Conservation (phyloP, 2,888 invertebrate genomes). For the Quadriops clusia region DNA sequence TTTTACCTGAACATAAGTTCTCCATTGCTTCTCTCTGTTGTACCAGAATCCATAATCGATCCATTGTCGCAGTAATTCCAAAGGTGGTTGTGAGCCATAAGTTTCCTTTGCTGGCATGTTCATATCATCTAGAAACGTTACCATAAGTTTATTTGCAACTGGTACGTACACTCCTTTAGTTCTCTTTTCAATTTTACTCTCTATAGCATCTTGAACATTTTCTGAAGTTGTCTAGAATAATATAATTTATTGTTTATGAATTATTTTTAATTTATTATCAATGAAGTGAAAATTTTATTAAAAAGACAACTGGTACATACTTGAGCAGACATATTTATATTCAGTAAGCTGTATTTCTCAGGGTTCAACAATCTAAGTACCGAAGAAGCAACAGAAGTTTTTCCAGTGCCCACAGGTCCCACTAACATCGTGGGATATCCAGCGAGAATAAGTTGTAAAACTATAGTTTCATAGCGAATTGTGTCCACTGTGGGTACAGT, state of each 20-base stretch:
- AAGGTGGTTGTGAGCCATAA: constrained; percentile 80
- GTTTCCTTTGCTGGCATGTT: constrained; percentile 86
- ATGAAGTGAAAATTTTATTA: constrained; percentile 1
- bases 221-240: constrained; percentile 58
- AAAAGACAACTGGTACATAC: constrained; percentile 24
- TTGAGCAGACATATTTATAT: constrained; percentile 80
- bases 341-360: constrained; percentile 49
- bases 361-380: constrained; percentile 50
- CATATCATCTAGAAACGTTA: constrained; percentile 83
- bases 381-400: constrained; percentile 67
- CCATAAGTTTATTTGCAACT: constrained; percentile 68
- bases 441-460: constrained; percentile 49
- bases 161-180: constrained; percentile 78
- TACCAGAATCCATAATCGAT: constrained; percentile 87
- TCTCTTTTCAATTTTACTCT: constrained; percentile 75
- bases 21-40: constrained; percentile 64
- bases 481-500: constrained; percentile 83
- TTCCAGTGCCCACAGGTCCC: constrained; percentile 80
- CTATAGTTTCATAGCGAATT: constrained; percentile 66
- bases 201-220: constrained; percentile 75
- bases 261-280: background rate
- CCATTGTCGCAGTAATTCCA: constrained; percentile 76
- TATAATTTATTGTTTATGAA: background rate
- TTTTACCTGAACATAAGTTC: constrained; percentile 58
- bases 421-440: constrained; percentile 65